A percentile compares a stretch with the other conserved stretches of the same genome.
Conservation (phyloP, 2,888 invertebrate genomes). For the Tenthredo livida region DNA sequence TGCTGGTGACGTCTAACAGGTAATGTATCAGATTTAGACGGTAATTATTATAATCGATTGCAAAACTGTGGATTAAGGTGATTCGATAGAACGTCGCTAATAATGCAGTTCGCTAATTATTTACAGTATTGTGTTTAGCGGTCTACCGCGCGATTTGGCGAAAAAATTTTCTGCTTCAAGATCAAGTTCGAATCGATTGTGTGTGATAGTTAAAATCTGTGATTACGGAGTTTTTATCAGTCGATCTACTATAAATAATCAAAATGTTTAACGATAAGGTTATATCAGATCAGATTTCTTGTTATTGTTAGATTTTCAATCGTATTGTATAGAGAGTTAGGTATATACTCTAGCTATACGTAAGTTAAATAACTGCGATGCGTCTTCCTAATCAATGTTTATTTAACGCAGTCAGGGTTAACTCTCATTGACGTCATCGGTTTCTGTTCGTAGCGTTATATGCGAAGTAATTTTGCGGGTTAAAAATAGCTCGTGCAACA, state of each 20-base stretch:
- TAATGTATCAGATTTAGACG: background rate
- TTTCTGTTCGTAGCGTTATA: background rate
- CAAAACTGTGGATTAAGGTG: background rate
- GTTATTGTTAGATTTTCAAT: slow-evolving; percentile 21
- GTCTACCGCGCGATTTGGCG: background rate
- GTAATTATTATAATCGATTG: background rate
- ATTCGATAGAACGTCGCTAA: background rate
- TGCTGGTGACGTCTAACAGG: background rate
- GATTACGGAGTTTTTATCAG: slow-evolving; percentile 27
- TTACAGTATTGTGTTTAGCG: background rate
- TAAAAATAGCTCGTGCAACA: slow-evolving; percentile 7
- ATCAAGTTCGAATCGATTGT: background rate
- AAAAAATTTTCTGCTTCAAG: background rate
- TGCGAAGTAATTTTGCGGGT: background rate
- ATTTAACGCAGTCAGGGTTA: slow-evolving; percentile 45
- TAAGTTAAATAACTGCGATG: slow-evolving; percentile 39
- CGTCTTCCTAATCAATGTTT: slow-evolving; percentile 44
- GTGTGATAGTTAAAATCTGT: background rate
- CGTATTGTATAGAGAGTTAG: background rate
- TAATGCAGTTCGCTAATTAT: background rate
- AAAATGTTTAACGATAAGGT: slow-evolving; percentile 21
- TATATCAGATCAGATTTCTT: slow-evolving; percentile 39
- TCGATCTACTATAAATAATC: slow-evolving; percentile 45
- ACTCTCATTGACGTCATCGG: slow-evolving; percentile 44
- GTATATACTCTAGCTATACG: background rate